Evolutionary conservation across 1,140 invertebrate genomes (phyloP), one percentile per base, ranked within the genome.

Genomic region (Trichonephila clavipes): DNA sequence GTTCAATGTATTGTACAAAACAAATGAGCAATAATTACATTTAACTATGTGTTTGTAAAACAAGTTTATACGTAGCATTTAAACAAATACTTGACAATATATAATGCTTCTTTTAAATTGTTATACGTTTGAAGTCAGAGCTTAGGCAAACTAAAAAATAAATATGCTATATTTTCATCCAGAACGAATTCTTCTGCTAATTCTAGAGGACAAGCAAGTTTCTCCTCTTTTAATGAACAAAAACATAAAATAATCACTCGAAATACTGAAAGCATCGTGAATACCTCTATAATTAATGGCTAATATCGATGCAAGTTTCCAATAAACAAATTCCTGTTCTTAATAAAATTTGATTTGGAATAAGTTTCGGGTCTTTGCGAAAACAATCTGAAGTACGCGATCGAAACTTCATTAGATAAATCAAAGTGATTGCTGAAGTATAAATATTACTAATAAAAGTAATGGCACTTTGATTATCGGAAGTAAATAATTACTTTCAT

Each of bases 381-480:
- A 40, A 83, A 83, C 44, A 83, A 51, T 83, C 51, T 83, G 69
- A 40, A 34, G 24, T 77, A 77, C 24, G 34, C 69, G 58, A 85
- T 85, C 82, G 58, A 85, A 58, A 85, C 58, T 85, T 85, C 82
- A 87, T 87, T 87, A 62, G 58, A 87, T 87, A 87, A 87, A 87
- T 87, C 61, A 87, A 62, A 40, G 58, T 21, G 85, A 87, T 64
- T 87, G 58, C n/a, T 62, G 58, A 87, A 62, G 61, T n/a, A 64
- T 24, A 64, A 87, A 64, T 87, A 87, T 87, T 87, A 87, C 18
- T 87, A 62, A 58, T 58, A 64, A 87, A 87, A 62, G 61, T 28
- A 87, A 87, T 87, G 24, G 19, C 16, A 19, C 19, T 62, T 87
- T 87, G 85, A 87, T 87, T 87, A 87, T 87, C 44, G 58, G 85